These are phyloP conservation scores for Drosophila ercepeae DNA, from an alignment of 1,140 invertebrate species.

Conservation along the genomic window DNA sequence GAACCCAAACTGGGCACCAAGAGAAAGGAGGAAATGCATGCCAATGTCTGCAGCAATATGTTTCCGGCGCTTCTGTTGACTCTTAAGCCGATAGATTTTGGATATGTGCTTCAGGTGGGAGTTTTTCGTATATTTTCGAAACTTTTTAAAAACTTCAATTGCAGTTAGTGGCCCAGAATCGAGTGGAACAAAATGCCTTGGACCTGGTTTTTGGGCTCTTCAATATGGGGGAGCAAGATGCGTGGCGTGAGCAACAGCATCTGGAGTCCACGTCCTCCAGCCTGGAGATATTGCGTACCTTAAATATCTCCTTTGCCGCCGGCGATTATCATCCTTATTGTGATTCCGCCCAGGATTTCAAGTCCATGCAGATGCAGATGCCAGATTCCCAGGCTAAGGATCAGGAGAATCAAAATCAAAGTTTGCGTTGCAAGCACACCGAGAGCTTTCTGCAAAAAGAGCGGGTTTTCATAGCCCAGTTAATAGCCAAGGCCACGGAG, in stretches of 20 bases:
- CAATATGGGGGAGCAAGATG: conserved; percentile 78
- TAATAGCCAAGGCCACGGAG: conserved; percentile 74
- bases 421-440: conserved; percentile 83
- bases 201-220: conserved; percentile 78
- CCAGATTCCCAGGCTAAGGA: conserved; percentile 10
- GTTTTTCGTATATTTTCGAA: not conserved
- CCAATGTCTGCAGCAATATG: conserved; percentile 85
- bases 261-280: conserved; percentile 75
- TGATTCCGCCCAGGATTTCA: conserved; percentile 62
- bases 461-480: conserved; percentile 67
- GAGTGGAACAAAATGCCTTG: conserved; percentile 72
- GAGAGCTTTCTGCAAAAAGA: conserved; percentile 78
- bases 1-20: conserved; percentile 62
- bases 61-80: conserved; percentile 85
- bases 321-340: conserved; percentile 71
- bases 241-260: conserved; percentile 71
- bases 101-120: conserved; percentile 85
- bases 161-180: conserved; percentile 64
- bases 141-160: not conserved
- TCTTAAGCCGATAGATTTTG: conserved; percentile 85
- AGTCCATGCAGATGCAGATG: conserved; percentile 39
- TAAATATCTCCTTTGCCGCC: conserved; percentile 71
- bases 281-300: conserved; percentile 71
- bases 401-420: conserved; percentile 80
- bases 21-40: conserved; percentile 68